phyloP scores from a whole-genome alignment of 2,113 vertebrate genomes.

The Pelusios castaneus region DNA sequence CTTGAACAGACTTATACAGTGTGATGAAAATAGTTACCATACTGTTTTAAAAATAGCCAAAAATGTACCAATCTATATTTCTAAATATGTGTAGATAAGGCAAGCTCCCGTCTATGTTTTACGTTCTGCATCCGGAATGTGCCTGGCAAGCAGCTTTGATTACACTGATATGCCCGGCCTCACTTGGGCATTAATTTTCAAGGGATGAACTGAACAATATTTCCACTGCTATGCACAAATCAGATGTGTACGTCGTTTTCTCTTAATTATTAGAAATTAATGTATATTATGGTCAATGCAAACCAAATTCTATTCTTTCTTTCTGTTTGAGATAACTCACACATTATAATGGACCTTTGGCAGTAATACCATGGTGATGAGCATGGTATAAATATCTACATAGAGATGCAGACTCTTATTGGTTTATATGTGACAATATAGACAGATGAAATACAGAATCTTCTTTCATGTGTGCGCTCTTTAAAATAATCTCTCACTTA shows the following conservation, averaged over 20 bases:
- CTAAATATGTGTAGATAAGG: neutral
- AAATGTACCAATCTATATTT: neutral
- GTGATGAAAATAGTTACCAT: neutral
- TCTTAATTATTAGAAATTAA: neutral
- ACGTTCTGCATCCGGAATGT: neutral
- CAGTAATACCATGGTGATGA: rapidly evolving
- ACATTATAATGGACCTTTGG: neutral
- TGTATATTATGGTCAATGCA: neutral
- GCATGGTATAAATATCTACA: neutral
- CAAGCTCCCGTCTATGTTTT: neutral
- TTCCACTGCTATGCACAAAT: neutral
- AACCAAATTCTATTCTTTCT: neutral
- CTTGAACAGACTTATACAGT: neutral
- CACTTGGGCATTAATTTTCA: neutral
- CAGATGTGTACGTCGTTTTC: neutral
- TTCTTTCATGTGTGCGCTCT: neutral
- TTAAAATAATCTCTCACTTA: neutral
- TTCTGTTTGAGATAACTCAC: neutral
- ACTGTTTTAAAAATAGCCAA: neutral
- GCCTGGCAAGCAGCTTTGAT: neutral
- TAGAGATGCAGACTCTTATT: neutral
- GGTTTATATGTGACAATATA: neutral
- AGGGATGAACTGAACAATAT: neutral
- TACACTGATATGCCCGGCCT: neutral
- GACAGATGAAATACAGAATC: neutral